phyloP scores from a whole-genome alignment of 2,797 vertebrate species.

The Molossus alvarezi region DNA sequence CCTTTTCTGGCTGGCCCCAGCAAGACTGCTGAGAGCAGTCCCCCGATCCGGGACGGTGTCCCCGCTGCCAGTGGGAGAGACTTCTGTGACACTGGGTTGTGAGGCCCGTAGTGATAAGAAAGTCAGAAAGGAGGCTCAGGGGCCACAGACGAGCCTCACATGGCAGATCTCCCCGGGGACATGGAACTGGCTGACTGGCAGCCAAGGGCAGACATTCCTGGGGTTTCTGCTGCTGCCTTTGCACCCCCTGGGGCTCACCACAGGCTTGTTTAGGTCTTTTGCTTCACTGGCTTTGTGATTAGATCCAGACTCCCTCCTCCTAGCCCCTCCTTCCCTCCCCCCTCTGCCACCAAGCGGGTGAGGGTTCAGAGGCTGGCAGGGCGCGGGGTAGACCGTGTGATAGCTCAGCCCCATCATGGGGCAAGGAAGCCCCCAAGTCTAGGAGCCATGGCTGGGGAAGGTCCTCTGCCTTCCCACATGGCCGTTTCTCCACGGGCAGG shows the following conservation, averaged over 20 bases:
- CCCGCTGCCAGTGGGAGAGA: background rate
- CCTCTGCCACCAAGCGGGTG: background rate
- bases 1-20: background rate
- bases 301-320: background rate
- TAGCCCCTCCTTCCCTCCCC: background rate
- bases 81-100: background rate
- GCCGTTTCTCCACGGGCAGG: background rate
- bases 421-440: background rate
- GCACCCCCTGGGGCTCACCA: background rate
- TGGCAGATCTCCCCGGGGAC: constrained; percentile 27
- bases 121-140: constrained; percentile 1
- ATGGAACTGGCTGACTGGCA: background rate
- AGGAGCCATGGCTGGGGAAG: background rate
- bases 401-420: background rate
- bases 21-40: background rate
- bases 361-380: background rate
- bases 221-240: constrained; percentile 5
- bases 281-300: background rate
- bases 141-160: background rate
- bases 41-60: background rate
- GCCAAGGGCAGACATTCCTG: background rate
- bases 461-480: background rate
- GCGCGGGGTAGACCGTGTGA: background rate
- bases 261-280: background rate
- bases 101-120: background rate